These are phyloP conservation scores for Phallusia fumigata DNA, from an alignment of 23 tunicate genomes.

Conservation along the genomic window DNA sequence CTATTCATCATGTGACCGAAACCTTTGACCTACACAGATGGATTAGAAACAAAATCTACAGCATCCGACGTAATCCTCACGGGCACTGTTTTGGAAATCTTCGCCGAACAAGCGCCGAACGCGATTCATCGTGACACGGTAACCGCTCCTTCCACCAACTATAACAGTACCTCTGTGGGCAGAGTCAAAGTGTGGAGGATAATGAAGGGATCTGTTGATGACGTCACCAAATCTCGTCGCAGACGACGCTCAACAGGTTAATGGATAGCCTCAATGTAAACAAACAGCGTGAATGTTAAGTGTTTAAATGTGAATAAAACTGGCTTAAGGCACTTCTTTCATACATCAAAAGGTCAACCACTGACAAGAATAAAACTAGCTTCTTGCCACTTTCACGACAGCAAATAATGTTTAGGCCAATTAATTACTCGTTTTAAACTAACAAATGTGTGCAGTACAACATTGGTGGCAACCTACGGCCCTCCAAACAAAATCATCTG, in stretches of 20 bases:
- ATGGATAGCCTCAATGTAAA: not conserved
- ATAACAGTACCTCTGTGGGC: slow-evolving; percentile 30
- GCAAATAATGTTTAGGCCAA: no score
- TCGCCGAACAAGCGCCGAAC: slow-evolving; percentile 6
- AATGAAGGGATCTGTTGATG: slow-evolving; percentile 65
- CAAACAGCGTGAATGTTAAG: no score
- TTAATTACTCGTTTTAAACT: no score
- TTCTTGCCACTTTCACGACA: no score
- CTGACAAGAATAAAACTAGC: no score
- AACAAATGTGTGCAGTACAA: no score
- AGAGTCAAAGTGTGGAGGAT: slow-evolving; percentile 63
- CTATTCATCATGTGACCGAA: no score
- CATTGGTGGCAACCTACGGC: no score
- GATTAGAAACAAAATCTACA: not conserved
- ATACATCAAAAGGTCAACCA: no score
- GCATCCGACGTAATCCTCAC: slow-evolving; percentile 45
- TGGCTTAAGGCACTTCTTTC: no score
- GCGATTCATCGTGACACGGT: not conserved
- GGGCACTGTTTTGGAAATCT: slow-evolving; percentile 44
- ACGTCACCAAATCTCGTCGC: slow-evolving; percentile 13
- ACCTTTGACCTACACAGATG: not conserved
- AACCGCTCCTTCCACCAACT: not conserved
- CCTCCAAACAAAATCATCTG: no score
- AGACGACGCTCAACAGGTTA: slow-evolving; percentile 7
- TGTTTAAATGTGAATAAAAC: no score